Percentiles rank a stretch among this genome's conserved stretches.
Conservation (phyloP, 2,888 invertebrate species). For the Volucella zonaria region DNA sequence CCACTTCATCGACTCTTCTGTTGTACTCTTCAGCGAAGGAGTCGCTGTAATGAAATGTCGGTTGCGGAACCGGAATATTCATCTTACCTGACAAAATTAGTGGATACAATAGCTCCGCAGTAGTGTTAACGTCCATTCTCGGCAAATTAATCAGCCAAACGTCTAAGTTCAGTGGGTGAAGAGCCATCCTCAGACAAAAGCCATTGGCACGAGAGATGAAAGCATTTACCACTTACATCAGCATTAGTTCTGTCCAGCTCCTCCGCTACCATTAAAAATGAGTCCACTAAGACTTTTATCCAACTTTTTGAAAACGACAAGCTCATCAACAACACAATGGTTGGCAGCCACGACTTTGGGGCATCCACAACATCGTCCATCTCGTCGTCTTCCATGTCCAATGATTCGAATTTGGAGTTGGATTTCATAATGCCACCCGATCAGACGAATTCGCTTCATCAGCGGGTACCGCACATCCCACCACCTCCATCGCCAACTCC, state of each 20-base stretch:
- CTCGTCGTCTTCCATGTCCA: conserved; percentile 63
- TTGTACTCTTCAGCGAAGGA: conserved; percentile 92
- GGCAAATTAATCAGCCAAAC: conserved; percentile 85
- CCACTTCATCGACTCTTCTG: conserved; percentile 91
- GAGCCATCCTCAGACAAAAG: no score
- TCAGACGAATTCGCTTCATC: conserved; percentile 63
- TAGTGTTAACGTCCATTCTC: conserved; percentile 89
- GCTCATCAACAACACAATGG: conserved; percentile 86
- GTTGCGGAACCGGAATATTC: conserved; percentile 90
- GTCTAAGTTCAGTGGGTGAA: conserved; percentile 89
- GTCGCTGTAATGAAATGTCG: conserved; percentile 91
- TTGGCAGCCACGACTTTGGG: conserved; percentile 75
- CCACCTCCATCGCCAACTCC: conserved; percentile 53
- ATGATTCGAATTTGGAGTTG: conserved; percentile 59
- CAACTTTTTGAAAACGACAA: conserved; percentile 89
- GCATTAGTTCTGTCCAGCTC: conserved; percentile 62
- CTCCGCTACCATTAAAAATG: conserved; percentile 73
- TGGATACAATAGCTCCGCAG: conserved; percentile 93
- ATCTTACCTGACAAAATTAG: conserved; percentile 92
- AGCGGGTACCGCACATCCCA: conserved; percentile 74
- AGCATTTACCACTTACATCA: conserved; percentile 27
- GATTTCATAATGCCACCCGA: conserved; percentile 38
- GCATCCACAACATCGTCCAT: conserved; percentile 60
- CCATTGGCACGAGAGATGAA: no score
- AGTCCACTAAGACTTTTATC: conserved; percentile 88